These are phyloP conservation scores for Diaprepes abbreviatus DNA, from an alignment of 2,888 invertebrate genomes.

Conservation along the genomic window DNA sequence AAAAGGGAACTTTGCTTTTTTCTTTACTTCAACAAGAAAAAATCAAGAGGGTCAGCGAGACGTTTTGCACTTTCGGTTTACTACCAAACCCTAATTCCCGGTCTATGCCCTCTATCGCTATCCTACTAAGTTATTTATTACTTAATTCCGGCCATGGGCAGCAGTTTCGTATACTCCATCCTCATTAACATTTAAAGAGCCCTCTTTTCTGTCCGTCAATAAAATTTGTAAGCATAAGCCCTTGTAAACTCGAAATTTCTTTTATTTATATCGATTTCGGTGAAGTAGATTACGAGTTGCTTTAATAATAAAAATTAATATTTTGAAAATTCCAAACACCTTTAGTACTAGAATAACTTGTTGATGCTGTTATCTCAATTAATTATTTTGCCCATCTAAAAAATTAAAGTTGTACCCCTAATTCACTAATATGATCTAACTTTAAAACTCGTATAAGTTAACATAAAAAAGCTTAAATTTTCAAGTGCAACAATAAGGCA, in stretches of 20 bases:
- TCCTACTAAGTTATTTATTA: conserved; percentile 39
- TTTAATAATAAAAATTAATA: no score
- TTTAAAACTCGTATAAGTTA: no score
- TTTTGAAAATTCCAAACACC: no score
- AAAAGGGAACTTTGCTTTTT: not conserved
- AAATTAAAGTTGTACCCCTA: no score
- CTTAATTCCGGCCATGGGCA: conserved; percentile 39
- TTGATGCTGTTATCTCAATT: no score
- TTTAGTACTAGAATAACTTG: no score
- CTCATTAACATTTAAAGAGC: conserved; percentile 39
- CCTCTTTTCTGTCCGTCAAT: conserved; percentile 8
- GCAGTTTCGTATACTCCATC: conserved; percentile 27
- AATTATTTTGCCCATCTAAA: no score
- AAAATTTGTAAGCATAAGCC: conserved; percentile 2
- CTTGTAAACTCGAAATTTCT: not conserved
- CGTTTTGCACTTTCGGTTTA: conserved; percentile 17
- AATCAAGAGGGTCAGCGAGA: not conserved
- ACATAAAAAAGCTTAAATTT: no score
- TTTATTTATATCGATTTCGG: no score
- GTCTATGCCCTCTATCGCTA: conserved; percentile 17
- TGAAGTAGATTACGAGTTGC: no score
- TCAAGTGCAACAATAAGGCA: no score
- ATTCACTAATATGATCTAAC: no score
- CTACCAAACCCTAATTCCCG: conserved; percentile 19
- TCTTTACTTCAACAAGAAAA: not conserved